phyloP scores from a whole-genome alignment of 2,888 invertebrate genomes.

The Beris morrisii region DNA sequence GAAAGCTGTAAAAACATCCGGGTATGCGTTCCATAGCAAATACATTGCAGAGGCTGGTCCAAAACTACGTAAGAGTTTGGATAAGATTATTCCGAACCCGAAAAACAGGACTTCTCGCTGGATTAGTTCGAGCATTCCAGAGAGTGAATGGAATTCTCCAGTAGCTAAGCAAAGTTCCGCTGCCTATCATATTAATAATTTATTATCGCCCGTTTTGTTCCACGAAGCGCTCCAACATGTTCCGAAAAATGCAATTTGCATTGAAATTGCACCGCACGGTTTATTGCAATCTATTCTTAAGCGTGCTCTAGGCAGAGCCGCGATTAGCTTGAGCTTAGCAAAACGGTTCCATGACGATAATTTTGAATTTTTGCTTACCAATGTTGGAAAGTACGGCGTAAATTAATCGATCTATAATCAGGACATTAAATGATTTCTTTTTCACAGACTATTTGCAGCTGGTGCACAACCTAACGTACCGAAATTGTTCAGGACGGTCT shows the following conservation, averaged over 20 bases:
- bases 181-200: conserved; percentile 94
- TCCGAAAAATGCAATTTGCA: conserved; percentile 83
- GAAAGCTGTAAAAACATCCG: conserved; percentile 81
- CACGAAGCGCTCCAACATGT: conserved; percentile 83
- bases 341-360: conserved; percentile 79
- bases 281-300: conserved; percentile 92
- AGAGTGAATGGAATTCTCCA: conserved; percentile 76
- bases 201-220: conserved; percentile 91
- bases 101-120: conserved; percentile 80
- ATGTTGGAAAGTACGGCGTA: conserved; percentile 72
- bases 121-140: conserved; percentile 93
- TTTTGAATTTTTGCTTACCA: conserved; percentile 71
- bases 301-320: conserved; percentile 73
- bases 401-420: neutral
- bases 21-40: conserved; percentile 92
- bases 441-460: conserved; percentile 67
- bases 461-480: conserved; percentile 77
- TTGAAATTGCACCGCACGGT: conserved; percentile 95
- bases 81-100: conserved; percentile 78
- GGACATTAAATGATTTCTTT: neutral
- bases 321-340: conserved; percentile 81
- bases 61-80: conserved; percentile 73
- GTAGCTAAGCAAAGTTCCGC: conserved; percentile 80
- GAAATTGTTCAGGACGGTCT: conserved; percentile 73
- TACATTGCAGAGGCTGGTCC: conserved; percentile 87